phyloP scores from a whole-genome alignment of 2,113 vertebrate species.

The Corythaixoides concolor region DNA sequence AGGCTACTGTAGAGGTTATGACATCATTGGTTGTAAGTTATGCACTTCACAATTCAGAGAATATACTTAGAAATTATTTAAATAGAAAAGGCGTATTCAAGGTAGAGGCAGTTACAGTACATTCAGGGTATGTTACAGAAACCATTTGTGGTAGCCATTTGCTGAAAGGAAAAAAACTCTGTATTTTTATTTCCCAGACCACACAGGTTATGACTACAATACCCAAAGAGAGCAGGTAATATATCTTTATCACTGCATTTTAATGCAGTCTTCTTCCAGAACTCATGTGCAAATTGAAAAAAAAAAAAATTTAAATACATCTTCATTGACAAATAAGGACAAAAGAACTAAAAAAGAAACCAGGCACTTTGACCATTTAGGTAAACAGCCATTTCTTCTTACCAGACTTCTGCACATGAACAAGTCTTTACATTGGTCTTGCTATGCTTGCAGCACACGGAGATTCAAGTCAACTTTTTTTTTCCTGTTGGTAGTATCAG shows the following conservation, averaged over 20 bases:
- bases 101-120: slow-evolving; percentile 71
- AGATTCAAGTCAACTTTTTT: slow-evolving; percentile 52
- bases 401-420: slow-evolving; percentile 42
- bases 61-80: slow-evolving; percentile 26
- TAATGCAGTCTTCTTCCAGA: slow-evolving; percentile 46
- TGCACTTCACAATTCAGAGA: slow-evolving; percentile 40
- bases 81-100: slow-evolving; percentile 62
- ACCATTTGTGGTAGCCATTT: slow-evolving; percentile 38
- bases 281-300: slow-evolving; percentile 58
- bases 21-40: slow-evolving; percentile 41
- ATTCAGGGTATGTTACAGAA: slow-evolving; percentile 59
- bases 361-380: slow-evolving; percentile 69
- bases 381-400: slow-evolving; percentile 55
- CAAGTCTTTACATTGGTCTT: slow-evolving; percentile 49
- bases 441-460: slow-evolving; percentile 31
- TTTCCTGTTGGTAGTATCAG: slow-evolving; percentile 5
- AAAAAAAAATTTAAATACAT: slow-evolving; percentile 37
- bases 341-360: slow-evolving; percentile 45
- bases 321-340: slow-evolving; percentile 49
- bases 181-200: slow-evolving; percentile 55
- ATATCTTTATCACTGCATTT: not conserved
- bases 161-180: slow-evolving; percentile 43
- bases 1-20: slow-evolving; percentile 51
- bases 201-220: slow-evolving; percentile 51
- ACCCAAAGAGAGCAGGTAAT: slow-evolving; percentile 45